Conservation (phyloP, 2,113 vertebrate species). For the Engraulis encrasicolus region DNA sequence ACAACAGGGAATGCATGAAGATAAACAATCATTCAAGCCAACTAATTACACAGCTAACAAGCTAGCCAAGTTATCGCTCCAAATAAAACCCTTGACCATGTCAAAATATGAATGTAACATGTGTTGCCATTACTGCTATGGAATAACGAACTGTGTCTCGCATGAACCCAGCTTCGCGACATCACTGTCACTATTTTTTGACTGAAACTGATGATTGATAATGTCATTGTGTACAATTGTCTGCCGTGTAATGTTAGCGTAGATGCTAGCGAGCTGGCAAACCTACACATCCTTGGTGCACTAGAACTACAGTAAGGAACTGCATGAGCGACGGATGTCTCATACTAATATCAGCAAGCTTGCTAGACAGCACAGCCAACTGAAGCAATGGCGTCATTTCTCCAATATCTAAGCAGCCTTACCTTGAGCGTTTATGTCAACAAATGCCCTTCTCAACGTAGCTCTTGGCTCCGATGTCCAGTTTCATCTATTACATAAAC, state of each 20-base stretch:
- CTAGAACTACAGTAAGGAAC: not conserved
- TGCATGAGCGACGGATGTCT: slow-evolving; percentile 22
- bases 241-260: slow-evolving; percentile 8
- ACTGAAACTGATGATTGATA: not conserved
- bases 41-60: not conserved
- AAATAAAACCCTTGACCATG: not conserved
- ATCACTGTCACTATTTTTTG: not conserved
- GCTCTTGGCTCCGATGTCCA: slow-evolving; percentile 28
- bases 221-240: not conserved
- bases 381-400: not conserved
- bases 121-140: not conserved
- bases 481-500: slow-evolving; percentile 28
- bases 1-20: not conserved
- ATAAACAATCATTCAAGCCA: not conserved
- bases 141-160: not conserved
- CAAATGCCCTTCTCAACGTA: not conserved
- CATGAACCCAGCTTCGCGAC: not conserved
- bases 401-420: not conserved
- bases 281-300: not conserved
- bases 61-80: not conserved
- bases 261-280: not conserved
- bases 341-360: not conserved
- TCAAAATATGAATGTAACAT: not conserved
- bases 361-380: slow-evolving; percentile 14
- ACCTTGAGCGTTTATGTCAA: not conserved